Evolutionary conservation across 92 coral and sea anemone species (phyloP), one percentile per base, ranked within the genome.

Genomic region (Zoanthus sociatus): DNA sequence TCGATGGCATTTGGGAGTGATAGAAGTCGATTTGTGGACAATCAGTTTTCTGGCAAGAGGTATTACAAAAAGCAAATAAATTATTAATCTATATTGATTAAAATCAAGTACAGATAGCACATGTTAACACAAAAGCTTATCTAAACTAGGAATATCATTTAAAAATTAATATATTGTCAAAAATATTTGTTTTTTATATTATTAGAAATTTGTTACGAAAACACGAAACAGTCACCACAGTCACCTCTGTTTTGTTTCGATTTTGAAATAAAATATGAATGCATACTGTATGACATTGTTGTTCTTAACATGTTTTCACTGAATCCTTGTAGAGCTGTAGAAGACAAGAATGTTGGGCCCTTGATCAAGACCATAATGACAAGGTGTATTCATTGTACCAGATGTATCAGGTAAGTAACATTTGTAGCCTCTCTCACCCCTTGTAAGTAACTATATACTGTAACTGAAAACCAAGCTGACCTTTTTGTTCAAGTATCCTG

Each of bases 1-100:
- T 97, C 99, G n/a, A 97, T 97, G 99, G 99, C 98, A 54, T 97
- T 97, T 95, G 99, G 99, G 47, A 97, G 95, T 86, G 99, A 97
- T 82, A 92, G 99, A 88, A 97, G 98, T 89, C 94, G 99, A 78
- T 97, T 97, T 94, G 99, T 97, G 4, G 99, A 97, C 90, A 97
- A 97, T 83, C 89, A 82, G 67, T 93, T 97, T 76, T 88, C 98
- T 60, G 99, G 99, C 60, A 97, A 97, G 78, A 95, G 99, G 99
- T 97, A 83, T 15, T 32, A 30, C 33, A 17, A 61, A 16, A 18
- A 61, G 5, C 7, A 61, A n/a, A 0, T 61, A 26, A 26, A 26
- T 26, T 26, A 26, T 26, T 26, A 20, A 6, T 61, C 8, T 50
- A 0, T 50, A 11, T 50, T 37, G 42, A 37, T 37, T 37, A 37